Evolutionary conservation across 2,113 vertebrate species (phyloP).

Genomic region (Corythoichthys haematopterus): DNA sequence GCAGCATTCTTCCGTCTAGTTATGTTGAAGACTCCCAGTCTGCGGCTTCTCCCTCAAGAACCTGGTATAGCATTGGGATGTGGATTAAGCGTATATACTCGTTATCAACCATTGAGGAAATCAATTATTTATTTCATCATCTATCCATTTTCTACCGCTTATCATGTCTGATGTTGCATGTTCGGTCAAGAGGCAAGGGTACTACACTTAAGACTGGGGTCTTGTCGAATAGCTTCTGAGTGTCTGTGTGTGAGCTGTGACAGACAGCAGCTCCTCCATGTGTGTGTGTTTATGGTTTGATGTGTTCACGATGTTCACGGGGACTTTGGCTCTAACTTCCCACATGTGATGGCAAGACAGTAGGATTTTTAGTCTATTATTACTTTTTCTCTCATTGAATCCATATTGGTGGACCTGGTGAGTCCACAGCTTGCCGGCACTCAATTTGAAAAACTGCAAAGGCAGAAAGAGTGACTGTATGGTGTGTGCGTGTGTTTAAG

Average conservation of each 20-base stretch:
- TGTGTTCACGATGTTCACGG: background rate
- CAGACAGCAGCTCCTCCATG: background rate
- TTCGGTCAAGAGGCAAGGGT: background rate
- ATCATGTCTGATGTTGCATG: background rate
- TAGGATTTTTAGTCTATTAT: constrained; percentile 18
- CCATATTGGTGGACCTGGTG: constrained; percentile 34
- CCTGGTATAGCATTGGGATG: constrained; percentile 1
- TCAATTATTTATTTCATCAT: background rate
- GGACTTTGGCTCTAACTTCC: background rate
- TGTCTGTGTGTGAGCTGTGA: background rate
- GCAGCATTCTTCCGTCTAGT: constrained; percentile 39
- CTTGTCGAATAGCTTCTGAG: background rate
- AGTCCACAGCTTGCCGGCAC: constrained; percentile 52
- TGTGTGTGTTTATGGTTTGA: background rate
- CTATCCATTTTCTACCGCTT: background rate
- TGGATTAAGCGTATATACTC: background rate
- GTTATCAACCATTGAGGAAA: background rate
- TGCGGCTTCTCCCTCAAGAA: constrained; percentile 24
- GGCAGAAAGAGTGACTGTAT: constrained; percentile 25
- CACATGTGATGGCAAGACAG: background rate
- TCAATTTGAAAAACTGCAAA: constrained; percentile 35
- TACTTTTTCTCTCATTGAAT: constrained; percentile 34
- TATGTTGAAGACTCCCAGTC: constrained; percentile 34
- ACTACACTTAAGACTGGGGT: background rate
- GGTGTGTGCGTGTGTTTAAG: background rate